Evolutionary conservation across 2,888 invertebrate species (phyloP), one percentile per base, ranked within the genome.

Genomic region (Troides oblongomaculatus): DNA sequence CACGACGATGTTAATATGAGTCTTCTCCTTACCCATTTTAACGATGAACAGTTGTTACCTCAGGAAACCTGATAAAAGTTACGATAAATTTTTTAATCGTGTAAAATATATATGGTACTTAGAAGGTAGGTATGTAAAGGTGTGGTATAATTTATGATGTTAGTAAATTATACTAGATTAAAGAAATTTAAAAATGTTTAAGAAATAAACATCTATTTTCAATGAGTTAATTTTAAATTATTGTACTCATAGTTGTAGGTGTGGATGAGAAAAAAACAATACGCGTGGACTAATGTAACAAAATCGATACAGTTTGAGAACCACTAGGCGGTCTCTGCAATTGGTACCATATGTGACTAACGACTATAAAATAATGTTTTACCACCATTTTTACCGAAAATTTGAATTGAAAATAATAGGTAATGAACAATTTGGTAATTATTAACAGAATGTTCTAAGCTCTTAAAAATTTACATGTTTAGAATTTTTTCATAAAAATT

Each of bases 1-100:
- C 90, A 99, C 99, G 93, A 99, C 99, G 90, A 99, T 99, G 96
- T 99, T 99, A 93, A 99, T 99, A 93, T 99, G 99, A 94, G 95
- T 94, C 96, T 99, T 99, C 94, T 99, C 99, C 94, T 99, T 98
- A 86, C 97, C 97, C 98, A 99, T 99, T 89, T 95, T 69, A 65
- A 61, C 61, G 65, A 53, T 57, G 60, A 56, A 46, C 46, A 58
- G 59, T 36, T 46, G 39, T 18, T 25, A 63, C 56, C 43, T 39
- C 58, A 65, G 50, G 12, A 61, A 60, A 69, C 66, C 71, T 71
- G 50, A 18, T 18, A 50, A 50, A 50, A 14, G 14, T 0, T 50
- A 18, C 39, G 10, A 10, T 39, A 17, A 17, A 6, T 46, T 46
- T 46, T 46, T 46, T 46, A 21, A 21, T 21, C 21, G 21, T 1